phyloP scores from a whole-genome alignment of 2,888 invertebrate species.

The Eumacrocentrus americanus region DNA sequence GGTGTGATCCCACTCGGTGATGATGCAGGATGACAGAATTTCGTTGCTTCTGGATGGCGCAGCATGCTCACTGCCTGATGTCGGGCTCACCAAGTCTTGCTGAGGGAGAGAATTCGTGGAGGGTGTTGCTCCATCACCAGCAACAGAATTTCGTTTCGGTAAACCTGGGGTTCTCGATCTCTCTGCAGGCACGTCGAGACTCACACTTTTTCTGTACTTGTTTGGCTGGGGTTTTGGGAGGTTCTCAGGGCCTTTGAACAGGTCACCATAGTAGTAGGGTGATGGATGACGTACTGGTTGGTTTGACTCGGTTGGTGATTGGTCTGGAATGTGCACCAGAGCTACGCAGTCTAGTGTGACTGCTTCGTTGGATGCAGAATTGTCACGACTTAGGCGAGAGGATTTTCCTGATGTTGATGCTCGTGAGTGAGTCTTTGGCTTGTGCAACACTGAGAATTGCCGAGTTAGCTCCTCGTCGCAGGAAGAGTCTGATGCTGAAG shows the following conservation, averaged over 20 bases:
- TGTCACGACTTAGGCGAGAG: constrained; percentile 28
- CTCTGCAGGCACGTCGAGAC: constrained; percentile 76
- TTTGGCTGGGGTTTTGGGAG: constrained; percentile 61
- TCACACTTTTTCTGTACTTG: constrained; percentile 73
- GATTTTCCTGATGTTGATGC: constrained; percentile 13
- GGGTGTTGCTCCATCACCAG: constrained; percentile 69
- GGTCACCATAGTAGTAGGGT: constrained; percentile 83
- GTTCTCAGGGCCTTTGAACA: constrained; percentile 65
- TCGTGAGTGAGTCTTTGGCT: neutral
- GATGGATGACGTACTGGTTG: constrained; percentile 73
- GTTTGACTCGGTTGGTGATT: constrained; percentile 65
- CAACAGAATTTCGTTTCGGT: constrained; percentile 73
- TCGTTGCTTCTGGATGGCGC: constrained; percentile 43
- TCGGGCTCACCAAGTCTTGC: constrained; percentile 50
- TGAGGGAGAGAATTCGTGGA: constrained; percentile 33
- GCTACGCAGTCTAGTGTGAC: constrained; percentile 51
- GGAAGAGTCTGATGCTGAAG: constrained; percentile 55
- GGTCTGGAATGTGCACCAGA: constrained; percentile 57
- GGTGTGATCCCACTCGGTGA: constrained; percentile 62
- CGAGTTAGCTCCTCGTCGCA: constrained; percentile 49
- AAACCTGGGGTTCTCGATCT: constrained; percentile 66
- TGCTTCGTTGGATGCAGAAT: constrained; percentile 32
- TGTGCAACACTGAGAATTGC: constrained; percentile 19
- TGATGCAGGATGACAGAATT: constrained; percentile 58
- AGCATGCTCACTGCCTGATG: constrained; percentile 52